Percentiles rank a stretch among this genome's conserved stretches.
Conservation (phyloP, 2,888 invertebrate genomes). For the Amiota mariae region DNA sequence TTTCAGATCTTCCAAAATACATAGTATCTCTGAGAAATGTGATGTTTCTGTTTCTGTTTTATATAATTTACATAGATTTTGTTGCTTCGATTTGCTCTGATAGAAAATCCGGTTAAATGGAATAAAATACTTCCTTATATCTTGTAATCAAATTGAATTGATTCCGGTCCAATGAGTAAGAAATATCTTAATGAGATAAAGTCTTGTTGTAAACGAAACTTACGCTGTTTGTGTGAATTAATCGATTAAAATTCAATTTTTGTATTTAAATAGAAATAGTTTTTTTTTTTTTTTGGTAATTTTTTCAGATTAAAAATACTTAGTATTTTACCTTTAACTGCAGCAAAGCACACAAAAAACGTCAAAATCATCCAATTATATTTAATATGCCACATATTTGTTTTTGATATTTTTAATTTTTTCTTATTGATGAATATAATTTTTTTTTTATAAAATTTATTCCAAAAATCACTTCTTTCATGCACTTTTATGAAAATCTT, state of each 20-base stretch:
- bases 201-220: background rate
- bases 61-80: too few relatives aligned
- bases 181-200: too few relatives aligned
- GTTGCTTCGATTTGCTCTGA: too few relatives aligned
- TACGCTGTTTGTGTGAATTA: background rate
- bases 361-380: slow-evolving; percentile 53
- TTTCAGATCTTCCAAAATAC: too few relatives aligned
- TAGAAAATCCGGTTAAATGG: too few relatives aligned
- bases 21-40: too few relatives aligned
- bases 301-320: slow-evolving; percentile 12
- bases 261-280: too few relatives aligned
- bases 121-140: too few relatives aligned
- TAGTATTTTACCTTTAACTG: slow-evolving; percentile 60
- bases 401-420: slow-evolving; percentile 23
- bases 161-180: too few relatives aligned
- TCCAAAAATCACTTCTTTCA: background rate
- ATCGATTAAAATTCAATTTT: too few relatives aligned
- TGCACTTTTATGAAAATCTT: background rate
- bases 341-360: slow-evolving; percentile 53
- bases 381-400: slow-evolving; percentile 55
- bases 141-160: too few relatives aligned
- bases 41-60: too few relatives aligned
- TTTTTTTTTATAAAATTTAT: slow-evolving; percentile 28
- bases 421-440: slow-evolving; percentile 30
- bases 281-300: background rate